A percentile compares a stretch with the other conserved stretches of the same genome.
phyloP scores from a whole-genome alignment of 1,140 invertebrate genomes.

The Drosophila ambigua region DNA sequence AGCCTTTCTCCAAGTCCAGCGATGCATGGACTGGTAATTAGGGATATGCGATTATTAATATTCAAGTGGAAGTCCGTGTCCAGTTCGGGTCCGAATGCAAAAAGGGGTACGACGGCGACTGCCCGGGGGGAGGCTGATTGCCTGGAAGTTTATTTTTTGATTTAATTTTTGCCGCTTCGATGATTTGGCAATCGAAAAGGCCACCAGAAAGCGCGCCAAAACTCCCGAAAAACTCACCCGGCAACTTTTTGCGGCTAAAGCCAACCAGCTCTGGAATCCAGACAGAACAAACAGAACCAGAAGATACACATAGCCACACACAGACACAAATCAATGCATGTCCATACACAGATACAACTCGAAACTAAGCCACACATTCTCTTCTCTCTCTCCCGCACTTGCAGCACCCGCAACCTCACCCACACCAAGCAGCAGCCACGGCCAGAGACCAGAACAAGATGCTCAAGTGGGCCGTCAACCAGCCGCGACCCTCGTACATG shows the following conservation, averaged over 20 bases:
- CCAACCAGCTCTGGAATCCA: conserved; percentile 19
- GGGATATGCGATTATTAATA: too few species aligned
- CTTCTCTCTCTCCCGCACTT: conserved; percentile 21
- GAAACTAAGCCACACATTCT: conserved; percentile 16
- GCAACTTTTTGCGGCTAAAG: conserved; percentile 49
- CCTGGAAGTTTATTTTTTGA: conserved; percentile 20
- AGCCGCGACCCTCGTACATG: conserved; percentile 72
- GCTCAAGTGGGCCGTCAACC: conserved; percentile 82
- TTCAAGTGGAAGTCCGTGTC: too few species aligned
- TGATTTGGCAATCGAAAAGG: conserved; percentile 43
- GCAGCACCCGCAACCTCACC: conserved; percentile 49
- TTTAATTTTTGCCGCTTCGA: conserved; percentile 68
- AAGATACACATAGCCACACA: background rate
- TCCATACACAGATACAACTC: conserved; percentile 35
- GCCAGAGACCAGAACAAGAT: conserved; percentile 42
- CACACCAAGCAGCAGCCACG: conserved; percentile 2
- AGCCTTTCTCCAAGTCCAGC: too few species aligned
- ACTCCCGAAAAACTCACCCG: conserved; percentile 46
- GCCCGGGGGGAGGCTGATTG: conserved; percentile 43
- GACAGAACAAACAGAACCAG: too few species aligned
- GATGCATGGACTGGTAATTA: too few species aligned
- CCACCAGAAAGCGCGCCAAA: conserved; percentile 65
- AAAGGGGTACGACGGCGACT: conserved; percentile 10
- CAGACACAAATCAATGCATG: background rate
- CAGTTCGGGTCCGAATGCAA: too few species aligned